Evolutionary conservation across 2,888 invertebrate species (phyloP), one percentile per base, ranked within the genome.

Genomic region (Micoletzkya japonica): DNA sequence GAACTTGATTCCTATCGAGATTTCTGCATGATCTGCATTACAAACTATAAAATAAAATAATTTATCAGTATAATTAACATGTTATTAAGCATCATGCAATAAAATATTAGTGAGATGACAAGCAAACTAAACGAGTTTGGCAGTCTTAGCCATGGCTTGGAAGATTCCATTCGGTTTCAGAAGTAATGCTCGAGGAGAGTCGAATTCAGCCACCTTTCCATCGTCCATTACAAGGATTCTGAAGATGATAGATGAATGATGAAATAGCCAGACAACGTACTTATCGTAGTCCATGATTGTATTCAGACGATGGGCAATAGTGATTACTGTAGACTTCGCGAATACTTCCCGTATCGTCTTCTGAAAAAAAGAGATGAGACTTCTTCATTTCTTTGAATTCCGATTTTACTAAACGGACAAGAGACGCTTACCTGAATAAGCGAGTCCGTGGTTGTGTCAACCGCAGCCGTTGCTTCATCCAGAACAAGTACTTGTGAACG

Each of bases 391-490:
- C 28, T 10, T n/a, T 14, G 37, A 4, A 26, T 2, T 44, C 24
- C 17, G 6, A 39, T 28, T 1, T 24, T 2, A 44, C 20, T 14
- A 44, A 14, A 26, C 10, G n/a, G 49, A 39, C 6, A 34, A 7
- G 34, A 32, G 49, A 24, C 4, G 4, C 10, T 1, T 39, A 72
- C 72, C 71, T 92, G 89, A 72, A 89, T 88, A 44, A 89, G 82
- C n/a, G 86, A 86, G 78, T 89, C 89, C 0, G 89, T 89, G 78
- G 88, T 87, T 34, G 88, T 81, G 81, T 89, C 89, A 10, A 89
- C 87, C 1, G 88, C 88, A 2, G 88, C 88, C 2, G 89, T 89
- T 2, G 89, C 89, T 79, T 89, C 89, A 77, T 89, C 89, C 70
- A 89, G 79, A 3, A 94, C 91, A 32, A 89, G 80, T 0, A 81